Conservation (phyloP, 2,888 invertebrate genomes). For the Melangyna quadrimaculata region DNA sequence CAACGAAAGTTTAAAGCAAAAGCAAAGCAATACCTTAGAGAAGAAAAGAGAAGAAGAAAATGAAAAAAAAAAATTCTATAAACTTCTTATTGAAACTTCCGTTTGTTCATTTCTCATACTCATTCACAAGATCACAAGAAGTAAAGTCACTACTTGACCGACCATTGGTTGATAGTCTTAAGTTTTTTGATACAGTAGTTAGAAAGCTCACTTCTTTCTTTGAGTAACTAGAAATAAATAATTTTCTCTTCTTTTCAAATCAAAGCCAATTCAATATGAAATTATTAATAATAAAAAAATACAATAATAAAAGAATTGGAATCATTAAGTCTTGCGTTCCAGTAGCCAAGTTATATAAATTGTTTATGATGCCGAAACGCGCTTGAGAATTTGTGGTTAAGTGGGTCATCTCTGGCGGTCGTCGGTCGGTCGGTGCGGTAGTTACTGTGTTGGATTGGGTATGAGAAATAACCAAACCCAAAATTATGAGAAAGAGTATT, state of each 20-base stretch:
- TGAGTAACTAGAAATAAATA: not conserved
- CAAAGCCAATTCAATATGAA: conserved; percentile 6
- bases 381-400: not conserved
- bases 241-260: not conserved
- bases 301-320: not conserved
- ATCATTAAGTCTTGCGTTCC: not conserved
- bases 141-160: not conserved
- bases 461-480: not conserved
- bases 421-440: too few species aligned
- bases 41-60: not conserved
- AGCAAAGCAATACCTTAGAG: not conserved
- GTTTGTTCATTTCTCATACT: not conserved
- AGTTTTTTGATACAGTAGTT: not conserved
- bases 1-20: conserved; percentile 12
- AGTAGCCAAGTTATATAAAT: conserved; percentile 20
- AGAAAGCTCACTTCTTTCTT: not conserved
- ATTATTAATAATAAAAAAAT: not conserved
- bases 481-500: conserved; percentile 12
- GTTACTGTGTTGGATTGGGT: too few species aligned
- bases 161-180: not conserved
- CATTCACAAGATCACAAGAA: not conserved
- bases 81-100: not conserved
- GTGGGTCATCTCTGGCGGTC: conserved; percentile 1
- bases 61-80: not conserved
- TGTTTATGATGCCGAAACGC: not conserved